Evolutionary conservation across 2,888 invertebrate genomes (phyloP).

Genomic region (Xanthia icteritia): DNA sequence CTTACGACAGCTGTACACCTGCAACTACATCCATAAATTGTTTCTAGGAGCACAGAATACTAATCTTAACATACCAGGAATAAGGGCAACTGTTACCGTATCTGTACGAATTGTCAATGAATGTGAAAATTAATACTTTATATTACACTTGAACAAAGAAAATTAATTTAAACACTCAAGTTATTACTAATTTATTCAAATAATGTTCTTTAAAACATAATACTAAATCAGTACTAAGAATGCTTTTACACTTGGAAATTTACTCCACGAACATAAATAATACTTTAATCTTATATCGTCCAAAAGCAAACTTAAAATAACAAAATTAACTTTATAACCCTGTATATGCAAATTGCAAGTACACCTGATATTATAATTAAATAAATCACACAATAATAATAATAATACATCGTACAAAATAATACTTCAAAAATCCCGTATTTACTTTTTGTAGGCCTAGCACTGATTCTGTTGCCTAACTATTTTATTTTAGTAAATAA

Average conservation of each 20-base stretch:
- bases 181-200: slow-evolving; percentile 47
- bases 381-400: slow-evolving; percentile 30
- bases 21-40: neutral
- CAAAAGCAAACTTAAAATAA: slow-evolving; percentile 20
- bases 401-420: slow-evolving; percentile 27
- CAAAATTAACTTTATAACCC: slow-evolving; percentile 39
- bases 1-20: neutral
- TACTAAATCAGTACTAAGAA: slow-evolving; percentile 27
- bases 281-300: neutral
- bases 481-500: slow-evolving; percentile 18
- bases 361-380: slow-evolving; percentile 26
- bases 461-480: neutral
- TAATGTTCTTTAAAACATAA: slow-evolving; percentile 27
- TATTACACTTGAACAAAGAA: no score
- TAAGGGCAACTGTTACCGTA: slow-evolving; percentile 4
- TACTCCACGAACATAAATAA: neutral
- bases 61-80: neutral
- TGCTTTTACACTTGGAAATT: slow-evolving; percentile 23
- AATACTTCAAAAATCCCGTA: slow-evolving; percentile 20
- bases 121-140: slow-evolving; percentile 1
- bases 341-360: slow-evolving; percentile 44
- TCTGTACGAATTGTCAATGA: neutral
- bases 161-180: neutral
- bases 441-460: slow-evolving; percentile 3
- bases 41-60: neutral